Percentiles rank a stretch among this genome's conserved stretches.
These are phyloP conservation scores for Psittacula derbiana DNA, from an alignment of 2,797 vertebrate species.

Conservation along the genomic window DNA sequence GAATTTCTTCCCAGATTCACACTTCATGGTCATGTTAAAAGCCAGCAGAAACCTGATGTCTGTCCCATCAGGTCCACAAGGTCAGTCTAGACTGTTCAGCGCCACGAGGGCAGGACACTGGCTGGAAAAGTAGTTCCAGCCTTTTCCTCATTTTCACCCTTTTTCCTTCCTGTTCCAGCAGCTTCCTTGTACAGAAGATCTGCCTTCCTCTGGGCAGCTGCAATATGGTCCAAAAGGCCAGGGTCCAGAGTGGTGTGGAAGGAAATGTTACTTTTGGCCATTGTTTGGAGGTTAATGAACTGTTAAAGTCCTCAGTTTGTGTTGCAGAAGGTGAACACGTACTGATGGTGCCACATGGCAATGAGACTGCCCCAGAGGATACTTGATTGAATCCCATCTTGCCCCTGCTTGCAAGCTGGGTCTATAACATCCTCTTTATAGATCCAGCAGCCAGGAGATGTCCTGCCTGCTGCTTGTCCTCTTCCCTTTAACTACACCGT, in stretches of 20 bases:
- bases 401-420: not conserved
- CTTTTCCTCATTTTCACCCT: not conserved
- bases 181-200: not conserved
- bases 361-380: not conserved
- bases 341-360: fast-evolving
- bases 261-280: not conserved
- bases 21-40: not conserved
- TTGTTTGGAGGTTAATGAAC: not conserved
- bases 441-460: not conserved
- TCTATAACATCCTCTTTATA: not conserved
- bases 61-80: not conserved
- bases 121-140: not conserved
- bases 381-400: not conserved
- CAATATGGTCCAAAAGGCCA: not conserved
- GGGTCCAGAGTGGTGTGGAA: not conserved
- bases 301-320: not conserved
- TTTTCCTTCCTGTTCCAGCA: not conserved
- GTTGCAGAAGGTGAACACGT: not conserved
- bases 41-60: fast-evolving
- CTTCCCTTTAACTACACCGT: not conserved
- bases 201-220: not conserved
- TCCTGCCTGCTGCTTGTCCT: slow-evolving; percentile 2
- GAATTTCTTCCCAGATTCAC: not conserved
- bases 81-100: not conserved
- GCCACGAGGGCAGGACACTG: fast-evolving